These are phyloP conservation scores for Hemibagrus wyckioides DNA, from an alignment of 2,113 vertebrate species.

Conservation along the genomic window DNA sequence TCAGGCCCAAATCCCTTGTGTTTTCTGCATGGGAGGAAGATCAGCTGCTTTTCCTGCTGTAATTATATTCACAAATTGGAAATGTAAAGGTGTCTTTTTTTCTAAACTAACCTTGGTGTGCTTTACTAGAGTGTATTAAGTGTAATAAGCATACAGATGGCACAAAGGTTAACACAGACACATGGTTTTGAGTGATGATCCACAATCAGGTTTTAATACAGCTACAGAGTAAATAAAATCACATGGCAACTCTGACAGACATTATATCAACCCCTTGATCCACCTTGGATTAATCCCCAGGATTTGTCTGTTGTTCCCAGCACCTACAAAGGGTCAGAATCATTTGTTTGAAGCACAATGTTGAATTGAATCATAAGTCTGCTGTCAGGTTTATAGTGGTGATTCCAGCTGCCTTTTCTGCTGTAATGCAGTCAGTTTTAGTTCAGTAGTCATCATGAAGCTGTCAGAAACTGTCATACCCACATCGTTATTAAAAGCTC, in stretches of 20 bases:
- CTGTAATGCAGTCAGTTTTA: slow-evolving; percentile 16
- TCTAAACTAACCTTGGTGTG: background rate
- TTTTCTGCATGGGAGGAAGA: slow-evolving; percentile 13
- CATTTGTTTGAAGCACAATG: background rate
- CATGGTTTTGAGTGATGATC: background rate
- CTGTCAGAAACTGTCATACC: slow-evolving; percentile 19
- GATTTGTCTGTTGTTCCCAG: background rate
- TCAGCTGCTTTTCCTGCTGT: slow-evolving; percentile 11
- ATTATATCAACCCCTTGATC: background rate
- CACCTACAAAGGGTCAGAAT: background rate
- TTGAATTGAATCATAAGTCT: background rate
- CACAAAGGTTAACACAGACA: background rate
- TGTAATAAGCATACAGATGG: background rate
- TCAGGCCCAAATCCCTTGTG: slow-evolving; percentile 23
- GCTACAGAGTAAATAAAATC: background rate
- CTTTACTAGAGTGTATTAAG: background rate
- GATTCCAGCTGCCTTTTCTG: slow-evolving; percentile 6
- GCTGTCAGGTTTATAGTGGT: background rate
- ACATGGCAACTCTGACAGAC: background rate
- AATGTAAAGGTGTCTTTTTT: background rate
- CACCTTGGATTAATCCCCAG: background rate
- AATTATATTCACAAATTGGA: slow-evolving; percentile 23
- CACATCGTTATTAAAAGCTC: background rate
- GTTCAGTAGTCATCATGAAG: slow-evolving; percentile 16
- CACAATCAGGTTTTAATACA: background rate